Conservation (phyloP, 2,113 vertebrate species). For the Thalassoma bifasciatum region DNA sequence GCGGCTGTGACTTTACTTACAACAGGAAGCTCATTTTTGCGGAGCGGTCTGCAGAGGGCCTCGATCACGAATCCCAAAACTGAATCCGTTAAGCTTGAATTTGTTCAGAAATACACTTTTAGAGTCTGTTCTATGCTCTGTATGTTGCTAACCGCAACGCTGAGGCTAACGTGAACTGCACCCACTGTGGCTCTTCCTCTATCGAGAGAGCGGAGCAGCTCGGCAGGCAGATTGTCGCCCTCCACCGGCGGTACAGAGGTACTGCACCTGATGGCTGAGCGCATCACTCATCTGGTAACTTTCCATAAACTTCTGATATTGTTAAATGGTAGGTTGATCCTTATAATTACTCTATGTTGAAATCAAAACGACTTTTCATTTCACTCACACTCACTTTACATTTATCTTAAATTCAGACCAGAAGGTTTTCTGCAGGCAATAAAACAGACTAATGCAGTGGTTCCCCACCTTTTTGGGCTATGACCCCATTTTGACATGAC, state of each 20-base stretch:
- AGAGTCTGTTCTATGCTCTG: conserved; percentile 16
- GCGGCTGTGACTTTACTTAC: conserved; percentile 74
- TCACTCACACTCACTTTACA: too few species aligned
- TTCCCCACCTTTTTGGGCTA: too few species aligned
- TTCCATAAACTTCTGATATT: too few species aligned
- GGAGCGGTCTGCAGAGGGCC: conserved; percentile 31
- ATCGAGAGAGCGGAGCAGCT: neutral
- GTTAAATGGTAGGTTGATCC: too few species aligned
- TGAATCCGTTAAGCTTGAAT: neutral
- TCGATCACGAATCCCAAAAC: conserved; percentile 5
- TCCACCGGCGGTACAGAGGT: neutral
- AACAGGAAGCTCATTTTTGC: conserved; percentile 86
- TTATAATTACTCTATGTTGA: too few species aligned
- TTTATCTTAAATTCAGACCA: too few species aligned
- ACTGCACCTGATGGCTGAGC: neutral
- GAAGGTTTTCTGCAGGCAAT: too few species aligned
- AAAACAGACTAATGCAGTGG: too few species aligned
- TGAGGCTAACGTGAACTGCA: conserved; percentile 64
- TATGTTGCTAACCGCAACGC: conserved; percentile 52
- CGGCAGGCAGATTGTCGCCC: conserved; percentile 45
- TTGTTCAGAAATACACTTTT: neutral
- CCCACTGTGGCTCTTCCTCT: conserved; percentile 71
- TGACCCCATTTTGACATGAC: too few species aligned
- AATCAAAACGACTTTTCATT: too few species aligned
- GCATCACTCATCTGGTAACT: neutral